Base-by-base conservation (phyloP, 2,797 vertebrate genomes). In the Cottoperca gobio region DNA sequence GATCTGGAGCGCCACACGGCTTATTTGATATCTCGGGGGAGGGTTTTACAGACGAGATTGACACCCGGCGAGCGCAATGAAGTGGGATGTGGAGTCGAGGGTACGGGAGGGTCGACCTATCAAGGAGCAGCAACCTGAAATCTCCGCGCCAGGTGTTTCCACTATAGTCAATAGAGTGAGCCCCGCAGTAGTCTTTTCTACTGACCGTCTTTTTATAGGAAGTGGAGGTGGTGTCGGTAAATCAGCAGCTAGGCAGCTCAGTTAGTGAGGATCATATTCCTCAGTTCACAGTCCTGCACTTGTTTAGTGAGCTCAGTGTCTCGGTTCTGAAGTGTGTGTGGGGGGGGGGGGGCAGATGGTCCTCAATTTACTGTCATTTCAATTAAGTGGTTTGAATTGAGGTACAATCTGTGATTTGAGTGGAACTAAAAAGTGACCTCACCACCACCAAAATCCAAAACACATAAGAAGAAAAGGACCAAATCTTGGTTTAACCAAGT, bases 11-110 rank as follows among this genome's bases (percentile, higher is more conserved):
- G 70, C 60, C 78, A 65, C 79, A 17, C 68, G 75, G 81, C 43
- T 75, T 93, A 93, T 93, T 93, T 92, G 52, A 90, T 77, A 92
- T 80, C 88, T 91, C 92, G 90, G 91, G 89, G 93, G 91, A 87
- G 93, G 93, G 90, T 31, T 80, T 70, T 63, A 37, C 5, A 10
- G 0, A 1, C 2, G 48, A 67, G 93, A 94, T 72, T 92, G 94
- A 86, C 93, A 79, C 12, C 52, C 33, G 8, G 35, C 35, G 43
- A 35, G 76, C 54, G 76, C 93, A 95, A 94, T 94, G 53, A 49
- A 55, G 64, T 24, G 45, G 43, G 73, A 61, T 3, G 50, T 39
- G 58, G 64, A 63, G 61, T 10, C 10, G 70, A 65, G 67, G 73
- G 74, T 81, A 78, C 57, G 28, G 65, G 52, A 48, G 83, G 69